phyloP scores from a whole-genome alignment of 1,140 invertebrate species.

The Mamestra configurata region DNA sequence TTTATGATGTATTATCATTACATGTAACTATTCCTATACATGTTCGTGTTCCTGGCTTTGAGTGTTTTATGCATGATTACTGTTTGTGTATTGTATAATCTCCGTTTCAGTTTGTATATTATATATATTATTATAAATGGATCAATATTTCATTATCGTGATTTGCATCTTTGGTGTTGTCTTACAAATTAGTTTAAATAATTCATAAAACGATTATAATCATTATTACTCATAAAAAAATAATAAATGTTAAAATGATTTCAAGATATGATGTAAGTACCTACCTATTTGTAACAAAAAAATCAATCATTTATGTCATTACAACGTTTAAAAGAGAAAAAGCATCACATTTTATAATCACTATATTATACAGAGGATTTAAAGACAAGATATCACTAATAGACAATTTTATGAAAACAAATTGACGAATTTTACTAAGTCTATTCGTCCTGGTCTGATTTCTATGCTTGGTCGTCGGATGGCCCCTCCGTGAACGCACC shows the following conservation, averaged over 20 bases:
- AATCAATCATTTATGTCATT: not conserved
- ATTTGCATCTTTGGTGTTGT: conserved; percentile 29
- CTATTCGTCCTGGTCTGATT: conserved; percentile 80
- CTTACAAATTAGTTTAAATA: not conserved
- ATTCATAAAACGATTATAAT: no score
- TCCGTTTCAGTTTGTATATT: conserved; percentile 10
- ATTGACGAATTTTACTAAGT: conserved; percentile 48
- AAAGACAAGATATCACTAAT: not conserved
- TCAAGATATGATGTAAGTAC: not conserved
- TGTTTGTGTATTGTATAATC: conserved; percentile 11
- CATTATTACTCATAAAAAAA: no score
- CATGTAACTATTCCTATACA: conserved; percentile 13
- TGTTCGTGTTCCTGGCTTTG: conserved; percentile 24
- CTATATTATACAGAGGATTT: conserved; percentile 41
- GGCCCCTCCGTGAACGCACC: conserved; percentile 65
- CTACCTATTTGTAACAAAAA: not conserved
- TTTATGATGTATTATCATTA: conserved; percentile 25
- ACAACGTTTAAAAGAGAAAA: not conserved
- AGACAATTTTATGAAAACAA: not conserved
- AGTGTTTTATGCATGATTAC: conserved; percentile 43
- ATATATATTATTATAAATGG: conserved; percentile 5
- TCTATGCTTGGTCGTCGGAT: conserved; percentile 84
- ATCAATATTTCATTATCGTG: conserved; percentile 15
- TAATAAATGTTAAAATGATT: not conserved
- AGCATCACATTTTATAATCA: not conserved